Percentiles rank a stretch among this genome's conserved stretches.
Evolutionary conservation across 2,888 invertebrate species (phyloP).

Genomic region (Sthenelais limicola): DNA sequence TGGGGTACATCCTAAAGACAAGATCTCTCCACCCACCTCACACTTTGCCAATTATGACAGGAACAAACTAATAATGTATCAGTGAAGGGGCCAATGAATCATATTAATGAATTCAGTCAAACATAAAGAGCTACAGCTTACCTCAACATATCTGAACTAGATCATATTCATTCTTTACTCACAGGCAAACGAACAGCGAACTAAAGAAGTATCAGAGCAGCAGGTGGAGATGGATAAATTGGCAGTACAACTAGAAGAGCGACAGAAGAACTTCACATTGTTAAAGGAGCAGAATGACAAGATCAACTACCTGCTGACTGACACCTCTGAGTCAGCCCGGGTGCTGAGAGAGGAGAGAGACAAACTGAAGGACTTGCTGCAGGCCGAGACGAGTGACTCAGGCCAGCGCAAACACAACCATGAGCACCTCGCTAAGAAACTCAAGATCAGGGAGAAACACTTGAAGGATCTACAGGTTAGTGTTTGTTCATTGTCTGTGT

Average conservation of each 20-base stretch:
- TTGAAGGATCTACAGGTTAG: slow-evolving; percentile 22
- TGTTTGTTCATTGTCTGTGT: too few relatives aligned
- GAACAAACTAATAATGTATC: too few relatives aligned
- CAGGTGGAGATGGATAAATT: slow-evolving; percentile 59
- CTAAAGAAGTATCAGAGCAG: slow-evolving; percentile 58
- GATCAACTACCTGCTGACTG: slow-evolving; percentile 56
- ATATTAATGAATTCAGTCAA: too few relatives aligned
- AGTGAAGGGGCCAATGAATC: too few relatives aligned
- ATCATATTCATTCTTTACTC: slow-evolving; percentile 41
- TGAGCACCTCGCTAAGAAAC: slow-evolving; percentile 59
- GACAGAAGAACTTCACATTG: slow-evolving; percentile 61
- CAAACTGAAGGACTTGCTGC: slow-evolving; percentile 54
- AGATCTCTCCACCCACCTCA: too few relatives aligned
- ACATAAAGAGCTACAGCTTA: too few relatives aligned
- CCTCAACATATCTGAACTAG: too few relatives aligned
- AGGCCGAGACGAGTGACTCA: slow-evolving; percentile 56
- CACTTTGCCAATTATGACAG: too few relatives aligned
- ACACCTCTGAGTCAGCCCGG: slow-evolving; percentile 1
- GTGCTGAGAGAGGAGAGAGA: slow-evolving; percentile 60
- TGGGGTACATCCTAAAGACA: too few relatives aligned
- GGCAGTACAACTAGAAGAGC: slow-evolving; percentile 64
- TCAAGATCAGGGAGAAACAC: slow-evolving; percentile 37
- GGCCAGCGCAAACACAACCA: slow-evolving; percentile 57
- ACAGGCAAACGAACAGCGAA: slow-evolving; percentile 59
- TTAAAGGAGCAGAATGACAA: slow-evolving; percentile 62